Base-by-base conservation (phyloP, 2,113 vertebrate species). In the Trichomycterus rosablanca region DNA sequence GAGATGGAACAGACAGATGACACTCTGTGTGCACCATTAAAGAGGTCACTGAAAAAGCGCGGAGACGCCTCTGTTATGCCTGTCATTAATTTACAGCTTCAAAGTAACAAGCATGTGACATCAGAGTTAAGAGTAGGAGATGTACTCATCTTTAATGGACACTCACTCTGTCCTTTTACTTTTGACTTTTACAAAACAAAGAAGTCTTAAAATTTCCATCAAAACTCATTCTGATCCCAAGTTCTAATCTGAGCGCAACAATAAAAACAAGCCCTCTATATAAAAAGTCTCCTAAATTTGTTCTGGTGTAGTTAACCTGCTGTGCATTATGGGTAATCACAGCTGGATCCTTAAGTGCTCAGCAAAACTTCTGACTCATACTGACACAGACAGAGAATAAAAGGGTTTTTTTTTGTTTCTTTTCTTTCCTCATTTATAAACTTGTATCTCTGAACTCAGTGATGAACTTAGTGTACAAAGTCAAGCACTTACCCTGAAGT, bases 71-170 rank as follows among this genome's bases (percentile, higher is more conserved):
- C 89, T 91, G 92, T 95, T 96, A 87, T 87, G 78, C 87, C 91
- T 85, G 80, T 92, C 91, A 91, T 93, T 93, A 94, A 95, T 95
- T 93, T 92, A 88, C 87, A 86, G 90, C 91, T 94, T 95, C 92
- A 96, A 93, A 96, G 92, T 88, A 74, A 78, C 32, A 49, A 86
- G 88, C 91, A 88, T 93, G 91, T 93, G 93, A 95, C 93, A 89
- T 89, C 1, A 30, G 30, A 4, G 20, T 39, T 4, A 24, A 35
- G 16, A 15, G n/a, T 1, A 39, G 14, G 39, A 34, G 11, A 2
- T 10, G 7, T 11, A 3, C 18, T 22, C 11, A 10, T 52, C 28
- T 54, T 7, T n/a, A 9, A 23, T n/a, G n/a, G n/a, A n/a, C n/a
- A n/a, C n/a, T n/a, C n/a, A n/a, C 26, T 4, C 26, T 7, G 26